These are phyloP conservation scores for Tachysurus vachellii DNA, from an alignment of 2,113 vertebrate species.

Conservation along the genomic window DNA sequence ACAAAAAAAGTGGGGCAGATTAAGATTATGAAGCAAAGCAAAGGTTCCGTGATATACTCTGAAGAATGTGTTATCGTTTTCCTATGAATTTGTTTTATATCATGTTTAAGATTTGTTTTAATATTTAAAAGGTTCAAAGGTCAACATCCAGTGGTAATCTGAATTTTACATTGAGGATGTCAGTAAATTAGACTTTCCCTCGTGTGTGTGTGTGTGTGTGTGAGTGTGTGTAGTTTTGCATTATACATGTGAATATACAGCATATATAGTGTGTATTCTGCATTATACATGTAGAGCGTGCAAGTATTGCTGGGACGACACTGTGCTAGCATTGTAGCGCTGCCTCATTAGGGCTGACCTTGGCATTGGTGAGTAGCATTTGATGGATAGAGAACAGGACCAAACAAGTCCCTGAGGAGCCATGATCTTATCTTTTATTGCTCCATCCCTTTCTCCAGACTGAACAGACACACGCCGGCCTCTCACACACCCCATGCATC, in stretches of 20 bases:
- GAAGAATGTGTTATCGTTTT: neutral
- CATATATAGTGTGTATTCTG: constrained; percentile 32
- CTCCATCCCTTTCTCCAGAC: constrained; percentile 75
- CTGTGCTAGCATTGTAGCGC: constrained; percentile 59
- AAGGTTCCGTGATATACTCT: neutral
- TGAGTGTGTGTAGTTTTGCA: constrained; percentile 7
- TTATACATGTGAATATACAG: constrained; percentile 38
- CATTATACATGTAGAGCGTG: constrained; percentile 39
- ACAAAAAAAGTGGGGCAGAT: neutral
- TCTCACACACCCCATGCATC: constrained; percentile 60
- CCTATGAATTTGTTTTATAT: neutral
- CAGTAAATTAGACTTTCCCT: neutral
- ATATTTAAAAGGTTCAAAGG: constrained; percentile 2
- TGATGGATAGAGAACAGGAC: constrained; percentile 79
- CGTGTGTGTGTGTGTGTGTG: neutral
- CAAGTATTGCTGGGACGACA: constrained; percentile 38
- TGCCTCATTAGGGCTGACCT: constrained; percentile 85
- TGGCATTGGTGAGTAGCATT: constrained; percentile 71
- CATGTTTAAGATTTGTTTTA: neutral
- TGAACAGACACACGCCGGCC: constrained; percentile 71
- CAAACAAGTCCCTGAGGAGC: constrained; percentile 75
- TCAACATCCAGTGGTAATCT: neutral
- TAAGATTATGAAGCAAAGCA: neutral
- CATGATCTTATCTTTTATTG: constrained; percentile 77
- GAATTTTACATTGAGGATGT: neutral